A percentile compares a stretch with the other conserved stretches of the same genome.
phyloP scores from a whole-genome alignment of 2,888 invertebrate genomes.

The Volucella inanis region DNA sequence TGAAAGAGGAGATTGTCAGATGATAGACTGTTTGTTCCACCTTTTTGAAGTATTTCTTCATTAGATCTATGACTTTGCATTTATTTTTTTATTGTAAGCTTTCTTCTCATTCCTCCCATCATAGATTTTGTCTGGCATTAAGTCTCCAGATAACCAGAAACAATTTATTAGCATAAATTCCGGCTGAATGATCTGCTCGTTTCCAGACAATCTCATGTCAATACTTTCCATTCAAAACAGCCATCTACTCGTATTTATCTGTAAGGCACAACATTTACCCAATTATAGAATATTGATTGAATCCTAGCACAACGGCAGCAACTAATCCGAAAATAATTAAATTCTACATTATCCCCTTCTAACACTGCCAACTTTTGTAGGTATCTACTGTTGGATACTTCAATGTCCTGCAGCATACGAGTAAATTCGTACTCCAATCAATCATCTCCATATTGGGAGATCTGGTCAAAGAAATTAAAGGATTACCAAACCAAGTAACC shows the following conservation, averaged over 20 bases:
- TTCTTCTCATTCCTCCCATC: no score
- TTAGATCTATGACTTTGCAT: no score
- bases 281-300: slow-evolving; percentile 54
- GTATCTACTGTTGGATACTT: slow-evolving; percentile 15
- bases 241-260: background rate
- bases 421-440: slow-evolving; percentile 5
- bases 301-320: slow-evolving; percentile 19
- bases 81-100: no score
- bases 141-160: background rate
- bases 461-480: slow-evolving; percentile 36
- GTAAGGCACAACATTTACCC: slow-evolving; percentile 1
- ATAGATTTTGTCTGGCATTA: no score
- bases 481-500: slow-evolving; percentile 43
- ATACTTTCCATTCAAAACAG: background rate
- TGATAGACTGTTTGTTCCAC: no score
- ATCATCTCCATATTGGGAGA: slow-evolving; percentile 42
- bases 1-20: no score
- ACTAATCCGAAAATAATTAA: slow-evolving; percentile 63
- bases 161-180: slow-evolving; percentile 6
- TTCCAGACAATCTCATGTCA: background rate
- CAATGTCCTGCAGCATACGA: background rate
- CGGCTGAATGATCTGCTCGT: background rate
- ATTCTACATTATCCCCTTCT: slow-evolving; percentile 22
- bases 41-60: no score
- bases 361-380: slow-evolving; percentile 27